Evolutionary conservation across 2,113 vertebrate genomes (phyloP), one percentile per base, ranked within the genome.

Genomic region (Periophthalmodon schlosseri): DNA sequence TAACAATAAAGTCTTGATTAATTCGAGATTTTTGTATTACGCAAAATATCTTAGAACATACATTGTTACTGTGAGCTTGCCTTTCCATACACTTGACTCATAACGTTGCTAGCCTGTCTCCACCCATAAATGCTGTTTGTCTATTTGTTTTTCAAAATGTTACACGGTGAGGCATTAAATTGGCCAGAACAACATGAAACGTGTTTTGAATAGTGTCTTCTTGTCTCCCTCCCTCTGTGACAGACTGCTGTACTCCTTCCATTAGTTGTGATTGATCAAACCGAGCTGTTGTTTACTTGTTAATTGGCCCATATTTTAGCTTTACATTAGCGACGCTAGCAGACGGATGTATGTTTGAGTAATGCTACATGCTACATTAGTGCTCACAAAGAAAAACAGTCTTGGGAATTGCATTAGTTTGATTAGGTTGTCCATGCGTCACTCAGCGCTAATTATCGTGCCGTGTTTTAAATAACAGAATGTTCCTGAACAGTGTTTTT

Each of bases 241-340:
- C 73, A 67, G 33, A 1, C 72, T 56, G 21, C 64, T 44, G 12
- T 16, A 46, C 34, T 28, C 46, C 39, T 34, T 18, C 24, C 46
- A 46, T 61, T 36, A 44, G 52, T 33, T 24, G 13, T 60, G 78
- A 77, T 69, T 67, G 54, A 70, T 75, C 54, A n/a, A n/a, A 65
- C 13, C 63, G 34, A 39, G 63, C 63, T 39, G 63, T 65, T 65
- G 34, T 65, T 65, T 65, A 65, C 63, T 65, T 44, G 63, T 36
- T 65, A 65, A 65, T 65, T 39, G 34, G 33, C 20, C 34, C 63
- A 39, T 65, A 15, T 63, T 34, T 63, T 67, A 11, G 33, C 23
- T 68, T 69, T 70, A 68, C n/a, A 52, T 50, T 21, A 13, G 77
- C 54, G 13, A 52, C 20, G 9, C 57, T 47, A 57, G 28, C 64